Base-by-base conservation (phyloP, 64 coral and sea anemone species). In the Cladopsammia gracilis region DNA sequence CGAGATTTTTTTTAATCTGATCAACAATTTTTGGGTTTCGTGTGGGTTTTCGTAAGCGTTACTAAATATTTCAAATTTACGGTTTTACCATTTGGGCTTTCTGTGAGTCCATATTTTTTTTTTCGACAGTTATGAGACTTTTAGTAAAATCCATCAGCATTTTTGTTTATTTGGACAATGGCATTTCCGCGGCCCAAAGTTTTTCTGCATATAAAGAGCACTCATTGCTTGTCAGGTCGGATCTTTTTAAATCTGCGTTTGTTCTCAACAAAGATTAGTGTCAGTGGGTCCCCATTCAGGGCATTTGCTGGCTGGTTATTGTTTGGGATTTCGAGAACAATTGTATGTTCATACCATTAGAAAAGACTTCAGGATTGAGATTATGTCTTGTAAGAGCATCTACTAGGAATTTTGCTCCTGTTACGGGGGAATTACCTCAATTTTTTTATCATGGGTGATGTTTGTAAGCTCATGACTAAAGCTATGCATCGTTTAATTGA, bases 71-170 rank as follows among this genome's bases (percentile, higher is more conserved):
- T n/a, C n/a, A n/a, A n/a, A n/a, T n/a, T 85, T 48, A 85, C 82
- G 15, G 82, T 85, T 67, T 68, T 90, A 70, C 76, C 88, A 26
- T 90, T 90, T 70, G 76, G 88, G 25, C 48, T 82, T 15, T 58
- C 76, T 7, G 25, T 25, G 22, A 76, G 88, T 10, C 88, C 76
- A 18, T 81, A 82, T 65, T 81, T 90, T 90, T 90, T 90, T 69
- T 54, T n/a, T n/a, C 88, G 4, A 90, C 80, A 81, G 48, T 90
- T 62, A 69, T 81, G 64, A 80, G 88, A 68, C 49, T 59, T 5
- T 45, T 90, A 71, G 88, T 90, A 3, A 90, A 69, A 81, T 49
- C 52, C 9, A 14, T 75, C 19, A 75, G 23, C 4, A 89, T 89
- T 23, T 47, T 88, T 16, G 71, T 76, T 15, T 70, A 79, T 79